Evolutionary conservation across 2,797 vertebrate genomes (phyloP).

Genomic region (Scyliorhinus canicula): DNA sequence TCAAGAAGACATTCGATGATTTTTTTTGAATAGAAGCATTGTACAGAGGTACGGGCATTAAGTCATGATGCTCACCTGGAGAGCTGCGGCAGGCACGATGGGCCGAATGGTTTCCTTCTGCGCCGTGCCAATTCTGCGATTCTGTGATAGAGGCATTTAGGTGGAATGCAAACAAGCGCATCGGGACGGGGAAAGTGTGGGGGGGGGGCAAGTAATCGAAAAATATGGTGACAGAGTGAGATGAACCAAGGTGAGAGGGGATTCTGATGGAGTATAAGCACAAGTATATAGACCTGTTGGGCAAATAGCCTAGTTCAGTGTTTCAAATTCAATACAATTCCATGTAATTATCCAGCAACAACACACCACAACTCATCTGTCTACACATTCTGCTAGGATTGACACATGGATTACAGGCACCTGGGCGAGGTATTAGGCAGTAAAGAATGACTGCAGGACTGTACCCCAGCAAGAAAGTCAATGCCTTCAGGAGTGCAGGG

Average conservation of each 20-base stretch:
- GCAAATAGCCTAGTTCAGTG: neutral
- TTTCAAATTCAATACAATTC: neutral
- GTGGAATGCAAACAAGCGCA: neutral
- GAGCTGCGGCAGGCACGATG: too few species aligned
- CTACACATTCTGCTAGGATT: neutral
- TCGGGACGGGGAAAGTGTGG: neutral
- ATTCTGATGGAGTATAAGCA: neutral
- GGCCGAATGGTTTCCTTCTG: too few species aligned
- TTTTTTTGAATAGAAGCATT: too few species aligned
- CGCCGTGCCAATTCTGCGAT: too few species aligned
- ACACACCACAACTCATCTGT: neutral
- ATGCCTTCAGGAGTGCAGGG: conserved; percentile 28
- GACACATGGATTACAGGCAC: too few species aligned
- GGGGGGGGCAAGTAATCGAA: neutral
- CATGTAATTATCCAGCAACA: neutral
- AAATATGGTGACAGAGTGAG: neutral
- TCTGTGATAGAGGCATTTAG: neutral
- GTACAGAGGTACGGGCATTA: too few species aligned
- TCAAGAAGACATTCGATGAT: too few species aligned
- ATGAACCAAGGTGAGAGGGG: neutral
- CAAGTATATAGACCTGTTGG: neutral
- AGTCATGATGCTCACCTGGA: too few species aligned
- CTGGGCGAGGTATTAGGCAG: neutral
- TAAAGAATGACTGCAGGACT: neutral
- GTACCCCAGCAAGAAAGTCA: neutral